These are phyloP conservation scores for Apomyelois bistriatella DNA, from an alignment of 2,888 invertebrate genomes.

Conservation along the genomic window DNA sequence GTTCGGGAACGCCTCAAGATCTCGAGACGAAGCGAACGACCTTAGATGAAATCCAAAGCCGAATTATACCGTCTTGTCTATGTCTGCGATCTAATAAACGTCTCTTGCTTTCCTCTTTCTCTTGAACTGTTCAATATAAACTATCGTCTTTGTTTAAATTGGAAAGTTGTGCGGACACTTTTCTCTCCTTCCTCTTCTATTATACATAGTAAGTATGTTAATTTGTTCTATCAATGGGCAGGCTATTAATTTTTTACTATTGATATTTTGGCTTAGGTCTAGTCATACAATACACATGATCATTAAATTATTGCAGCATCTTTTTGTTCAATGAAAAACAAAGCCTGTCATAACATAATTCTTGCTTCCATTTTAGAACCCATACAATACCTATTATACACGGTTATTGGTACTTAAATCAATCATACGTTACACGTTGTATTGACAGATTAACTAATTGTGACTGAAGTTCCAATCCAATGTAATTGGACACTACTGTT, in stretches of 20 bases:
- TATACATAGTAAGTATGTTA: no score
- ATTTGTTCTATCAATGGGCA: no score
- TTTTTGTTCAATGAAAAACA: neutral
- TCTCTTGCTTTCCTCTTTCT: neutral
- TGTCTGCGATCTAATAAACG: neutral
- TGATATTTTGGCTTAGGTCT: neutral
- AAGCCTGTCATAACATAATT: neutral
- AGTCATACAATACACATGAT: neutral
- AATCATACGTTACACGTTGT: neutral
- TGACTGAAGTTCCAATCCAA: neutral
- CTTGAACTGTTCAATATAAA: neutral
- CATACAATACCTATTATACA: neutral
- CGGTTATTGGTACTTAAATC: neutral
- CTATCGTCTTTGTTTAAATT: neutral
- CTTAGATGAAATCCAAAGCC: constrained; percentile 8
- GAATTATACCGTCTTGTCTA: neutral
- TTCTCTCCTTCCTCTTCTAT: neutral
- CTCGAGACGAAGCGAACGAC: constrained; percentile 7
- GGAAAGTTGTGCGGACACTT: neutral
- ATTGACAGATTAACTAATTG: constrained; percentile 1
- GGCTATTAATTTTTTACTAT: no score
- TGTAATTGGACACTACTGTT: constrained; percentile 1
- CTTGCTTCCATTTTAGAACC: neutral
- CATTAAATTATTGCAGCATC: neutral
- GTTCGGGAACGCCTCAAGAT: constrained; percentile 13